Base-by-base conservation (phyloP, 2,797 vertebrate genomes). In the Girardinus metallicus region DNA sequence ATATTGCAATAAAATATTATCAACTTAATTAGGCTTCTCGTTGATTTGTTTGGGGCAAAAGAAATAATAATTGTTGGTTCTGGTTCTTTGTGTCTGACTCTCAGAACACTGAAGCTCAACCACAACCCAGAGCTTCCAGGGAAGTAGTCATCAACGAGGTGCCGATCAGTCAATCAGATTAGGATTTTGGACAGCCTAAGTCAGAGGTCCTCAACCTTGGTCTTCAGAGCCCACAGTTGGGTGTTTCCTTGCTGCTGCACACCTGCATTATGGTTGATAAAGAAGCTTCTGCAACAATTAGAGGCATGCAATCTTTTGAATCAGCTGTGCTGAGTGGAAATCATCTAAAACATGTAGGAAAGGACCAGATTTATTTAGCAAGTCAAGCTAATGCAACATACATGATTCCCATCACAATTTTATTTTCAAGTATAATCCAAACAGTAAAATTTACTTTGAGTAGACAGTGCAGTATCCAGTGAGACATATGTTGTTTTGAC, bases 401-500 rank as follows among this genome's bases (percentile, higher is more conserved):
- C 2, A 4, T 26, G 16, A 68, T 39, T 68, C 36, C 29, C 34
- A 36, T 66, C 18, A 36, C 5, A 66, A 18, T 16, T 23, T 21
- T 36, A 0, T 66, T 66, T 29, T 23, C 10, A 18, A 70, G 41
- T 15, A 26, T 34, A 49, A 73, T 29, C 47, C 31, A 49, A 21
- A 34, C 21, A 74, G 23, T 23, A 31, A 18, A 0, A 36, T 51
- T 51, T 74, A 5, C 46, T 18, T 51, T 23, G 9, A 34, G 10
- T 51, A 55, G 77, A 74, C 18, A 46, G 62, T 62, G 51, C 51
- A 81, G 68, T 76, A 78, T 43, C 44, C 66, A 73, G 49, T 78
- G 81, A 89, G 75, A 87, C 36, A 43, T 68, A 91, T 82, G 88
- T 91, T 83, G 87, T 86, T 76, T 74, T 86, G 86, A 77, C 87